phyloP scores from a whole-genome alignment of 1,140 invertebrate species.

The Polyergus mexicanus region DNA sequence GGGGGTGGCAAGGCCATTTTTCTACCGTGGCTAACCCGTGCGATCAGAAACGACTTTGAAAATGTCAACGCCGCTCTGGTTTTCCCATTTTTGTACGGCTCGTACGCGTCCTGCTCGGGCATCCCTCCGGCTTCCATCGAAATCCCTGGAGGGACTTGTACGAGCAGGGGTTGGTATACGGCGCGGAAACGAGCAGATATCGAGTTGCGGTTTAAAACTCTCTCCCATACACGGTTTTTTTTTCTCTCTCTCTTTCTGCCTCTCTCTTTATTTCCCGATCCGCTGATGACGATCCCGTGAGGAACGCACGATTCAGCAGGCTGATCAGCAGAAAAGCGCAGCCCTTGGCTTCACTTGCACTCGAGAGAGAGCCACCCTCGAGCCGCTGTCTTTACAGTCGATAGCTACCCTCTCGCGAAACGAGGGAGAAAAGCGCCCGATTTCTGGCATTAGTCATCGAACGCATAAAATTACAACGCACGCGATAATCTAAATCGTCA shows the following conservation, averaged over 20 bases:
- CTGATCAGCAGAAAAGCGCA: slow-evolving; percentile 76
- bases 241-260: slow-evolving; percentile 14
- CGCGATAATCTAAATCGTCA: neutral
- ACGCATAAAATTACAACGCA: neutral
- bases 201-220: slow-evolving; percentile 85
- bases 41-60: slow-evolving; percentile 62
- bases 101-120: slow-evolving; percentile 61
- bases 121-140: slow-evolving; percentile 76
- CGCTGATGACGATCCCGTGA: slow-evolving; percentile 69
- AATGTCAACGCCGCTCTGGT: slow-evolving; percentile 60
- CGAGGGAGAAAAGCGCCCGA: neutral
- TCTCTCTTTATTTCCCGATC: slow-evolving; percentile 48
- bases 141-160: slow-evolving; percentile 77
- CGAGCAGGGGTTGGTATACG: slow-evolving; percentile 77
- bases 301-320: slow-evolving; percentile 73
- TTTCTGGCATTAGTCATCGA: slow-evolving; percentile 15
- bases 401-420: slow-evolving; percentile 50
- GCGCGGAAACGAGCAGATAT: slow-evolving; percentile 82
- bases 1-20: slow-evolving; percentile 34
- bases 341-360: slow-evolving; percentile 71
- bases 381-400: slow-evolving; percentile 69
- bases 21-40: slow-evolving; percentile 40
- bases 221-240: slow-evolving; percentile 25
- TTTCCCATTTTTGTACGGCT: slow-evolving; percentile 81
- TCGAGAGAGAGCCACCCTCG: slow-evolving; percentile 68